Evolutionary conservation across 2,888 invertebrate species (phyloP), one percentile per base, ranked within the genome.

Genomic region (Aleiodes leptofemur): DNA sequence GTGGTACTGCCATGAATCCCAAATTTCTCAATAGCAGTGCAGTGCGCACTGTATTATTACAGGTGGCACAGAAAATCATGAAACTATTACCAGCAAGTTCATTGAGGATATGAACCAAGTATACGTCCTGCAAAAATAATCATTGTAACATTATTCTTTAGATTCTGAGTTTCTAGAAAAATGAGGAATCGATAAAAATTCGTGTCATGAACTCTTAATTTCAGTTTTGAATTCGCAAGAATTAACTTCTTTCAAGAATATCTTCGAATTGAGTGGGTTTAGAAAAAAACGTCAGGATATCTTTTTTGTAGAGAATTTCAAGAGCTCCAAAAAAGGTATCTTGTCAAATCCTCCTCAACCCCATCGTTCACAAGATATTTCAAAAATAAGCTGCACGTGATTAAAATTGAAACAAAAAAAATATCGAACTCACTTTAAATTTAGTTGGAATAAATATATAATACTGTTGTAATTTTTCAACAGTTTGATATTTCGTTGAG

Each of bases 31-130:
- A 91, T 90, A 99, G 92, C 51, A 98, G 90, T 0, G 98, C 97
- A 0, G 96, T 94, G 76, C 97, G 93, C 78, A 98, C 93, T 0
- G 98, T 97, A 86, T 96, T 96, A 76, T 95, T 96, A 89, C 99
- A 99, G 0, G 99, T 99, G 57, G 96, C 93, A 88, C 98, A 98
- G 90, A 99, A 99, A 82, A 99, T 95, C 93, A 99, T 99, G 88
- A 97, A 96, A 80, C 97, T 96, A 87, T 98, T 98, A 69, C 98
- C 98, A 0, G 96, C 94, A 90, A 98, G 91, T 91, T 99, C 98
- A 90, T 98, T 98, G 51, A 99, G 90, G 61, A 99, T 94, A 88
- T 97, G 96, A 5, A 98, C 97, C 56, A 99, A 92, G 90, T 99
- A 98, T 2, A 98, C 96, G 89, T 99, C 99, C 96, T 97, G 88